Evolutionary conservation across 2,797 vertebrate genomes (phyloP).

Genomic region (Eutrigla gurnardus): DNA sequence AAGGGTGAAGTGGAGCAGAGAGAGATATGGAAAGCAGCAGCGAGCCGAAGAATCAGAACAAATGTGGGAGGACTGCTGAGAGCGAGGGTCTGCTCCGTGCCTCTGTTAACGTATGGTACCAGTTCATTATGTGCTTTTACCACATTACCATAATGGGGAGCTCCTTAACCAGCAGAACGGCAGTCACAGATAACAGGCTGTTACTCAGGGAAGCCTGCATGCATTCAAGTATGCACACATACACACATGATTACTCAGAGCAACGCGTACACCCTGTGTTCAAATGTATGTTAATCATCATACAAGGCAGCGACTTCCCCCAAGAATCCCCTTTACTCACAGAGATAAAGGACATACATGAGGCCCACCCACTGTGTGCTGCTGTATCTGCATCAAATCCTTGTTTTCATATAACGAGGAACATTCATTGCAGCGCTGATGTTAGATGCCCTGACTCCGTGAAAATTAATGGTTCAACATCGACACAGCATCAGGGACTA

Average conservation of each 20-base stretch:
- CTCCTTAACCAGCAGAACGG: constrained; percentile 5
- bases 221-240: background rate
- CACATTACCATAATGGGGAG: constrained; percentile 50
- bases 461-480: background rate
- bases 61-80: constrained; percentile 30
- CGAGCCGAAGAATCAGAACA: constrained; percentile 16
- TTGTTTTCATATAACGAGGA: constrained; percentile 31
- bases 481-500: background rate
- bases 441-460: constrained; percentile 7
- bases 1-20: constrained; percentile 5
- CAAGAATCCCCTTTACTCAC: constrained; percentile 27
- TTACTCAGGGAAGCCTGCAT: background rate
- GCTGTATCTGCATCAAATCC: constrained; percentile 35
- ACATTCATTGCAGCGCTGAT: constrained; percentile 15
- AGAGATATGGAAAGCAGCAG: constrained; percentile 11
- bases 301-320: constrained; percentile 9
- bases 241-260: background rate
- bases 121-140: constrained; percentile 39
- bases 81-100: constrained; percentile 24
- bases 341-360: constrained; percentile 39
- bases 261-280: constrained; percentile 7
- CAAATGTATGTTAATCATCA: constrained; percentile 43
- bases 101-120: constrained; percentile 10
- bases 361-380: constrained; percentile 28
- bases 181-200: constrained; percentile 19